Percentiles rank a stretch among this genome's conserved stretches.
phyloP scores from a whole-genome alignment of 2,888 invertebrate genomes.

The Caenorhabditis parvicauda region DNA sequence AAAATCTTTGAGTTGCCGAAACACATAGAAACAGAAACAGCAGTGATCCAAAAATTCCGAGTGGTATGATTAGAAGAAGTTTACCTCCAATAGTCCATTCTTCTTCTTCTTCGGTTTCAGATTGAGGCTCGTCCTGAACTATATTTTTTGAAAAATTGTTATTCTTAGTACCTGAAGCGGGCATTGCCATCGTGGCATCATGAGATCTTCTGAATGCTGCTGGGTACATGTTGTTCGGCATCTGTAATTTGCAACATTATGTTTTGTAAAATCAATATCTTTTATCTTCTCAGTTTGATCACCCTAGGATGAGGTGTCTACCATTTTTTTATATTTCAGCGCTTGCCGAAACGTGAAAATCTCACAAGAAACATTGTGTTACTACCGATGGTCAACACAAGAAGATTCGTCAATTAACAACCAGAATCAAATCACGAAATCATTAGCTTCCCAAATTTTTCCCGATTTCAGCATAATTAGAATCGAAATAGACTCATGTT shows the following conservation, averaged over 20 bases:
- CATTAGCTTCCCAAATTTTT: too few relatives aligned
- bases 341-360: too few relatives aligned
- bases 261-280: background rate
- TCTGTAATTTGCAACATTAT: conserved; percentile 9
- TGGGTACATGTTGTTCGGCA: conserved; percentile 41
- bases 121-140: conserved; percentile 36
- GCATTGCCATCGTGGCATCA: conserved; percentile 46
- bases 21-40: conserved; percentile 38
- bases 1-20: conserved; percentile 38
- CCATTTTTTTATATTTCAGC: too few relatives aligned
- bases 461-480: too few relatives aligned
- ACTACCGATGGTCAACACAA: too few relatives aligned
- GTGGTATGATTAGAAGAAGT: conserved; percentile 35
- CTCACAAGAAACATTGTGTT: too few relatives aligned
- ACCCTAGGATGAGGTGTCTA: too few relatives aligned
- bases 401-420: too few relatives aligned
- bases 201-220: conserved; percentile 43
- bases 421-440: too few relatives aligned
- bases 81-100: conserved; percentile 28
- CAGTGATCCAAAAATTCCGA: conserved; percentile 31
- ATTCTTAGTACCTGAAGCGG: conserved; percentile 27
- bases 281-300: background rate
- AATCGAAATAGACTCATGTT: too few relatives aligned
- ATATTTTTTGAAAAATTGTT: background rate
- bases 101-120: conserved; percentile 32